A percentile compares a stretch with the other conserved stretches of the same genome.
Conservation (phyloP, 2,797 vertebrate species). For the Bovichtus diacanthus region DNA sequence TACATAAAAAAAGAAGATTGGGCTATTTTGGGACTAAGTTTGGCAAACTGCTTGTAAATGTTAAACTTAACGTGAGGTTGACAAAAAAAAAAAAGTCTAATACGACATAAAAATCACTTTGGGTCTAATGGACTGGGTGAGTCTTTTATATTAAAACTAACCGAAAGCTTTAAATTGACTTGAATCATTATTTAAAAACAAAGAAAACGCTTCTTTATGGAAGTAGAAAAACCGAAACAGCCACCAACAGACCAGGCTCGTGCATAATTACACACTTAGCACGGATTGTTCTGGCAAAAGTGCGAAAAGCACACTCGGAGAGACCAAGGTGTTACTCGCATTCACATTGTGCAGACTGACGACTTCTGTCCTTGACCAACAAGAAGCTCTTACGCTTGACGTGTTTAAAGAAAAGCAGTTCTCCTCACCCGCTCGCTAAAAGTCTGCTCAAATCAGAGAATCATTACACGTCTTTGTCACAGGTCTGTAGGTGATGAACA, state of each 20-base stretch:
- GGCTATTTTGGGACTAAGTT: background rate
- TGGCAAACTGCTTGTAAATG: background rate
- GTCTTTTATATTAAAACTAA: background rate
- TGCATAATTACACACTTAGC: background rate
- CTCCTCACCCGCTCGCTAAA: background rate
- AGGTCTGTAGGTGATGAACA: conserved; percentile 7
- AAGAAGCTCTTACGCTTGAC: background rate
- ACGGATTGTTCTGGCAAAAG: background rate
- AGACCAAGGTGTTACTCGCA: background rate
- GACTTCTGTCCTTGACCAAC: background rate
- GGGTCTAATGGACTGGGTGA: background rate
- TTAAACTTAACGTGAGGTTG: background rate
- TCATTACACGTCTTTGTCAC: background rate
- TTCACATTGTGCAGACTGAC: background rate
- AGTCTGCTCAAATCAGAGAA: background rate
- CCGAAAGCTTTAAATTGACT: background rate
- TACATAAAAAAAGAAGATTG: background rate
- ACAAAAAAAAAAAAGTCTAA: background rate
- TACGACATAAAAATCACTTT: background rate
- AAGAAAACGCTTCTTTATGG: background rate
- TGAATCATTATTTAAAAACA: background rate
- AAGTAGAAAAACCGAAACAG: background rate
- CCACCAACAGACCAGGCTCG: background rate
- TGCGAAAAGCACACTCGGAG: background rate
- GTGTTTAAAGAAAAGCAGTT: background rate